Percentiles rank a stretch among this genome's conserved stretches.
Evolutionary conservation across 2,888 invertebrate genomes (phyloP).

Genomic region (Peribatodes rhomboidaria): DNA sequence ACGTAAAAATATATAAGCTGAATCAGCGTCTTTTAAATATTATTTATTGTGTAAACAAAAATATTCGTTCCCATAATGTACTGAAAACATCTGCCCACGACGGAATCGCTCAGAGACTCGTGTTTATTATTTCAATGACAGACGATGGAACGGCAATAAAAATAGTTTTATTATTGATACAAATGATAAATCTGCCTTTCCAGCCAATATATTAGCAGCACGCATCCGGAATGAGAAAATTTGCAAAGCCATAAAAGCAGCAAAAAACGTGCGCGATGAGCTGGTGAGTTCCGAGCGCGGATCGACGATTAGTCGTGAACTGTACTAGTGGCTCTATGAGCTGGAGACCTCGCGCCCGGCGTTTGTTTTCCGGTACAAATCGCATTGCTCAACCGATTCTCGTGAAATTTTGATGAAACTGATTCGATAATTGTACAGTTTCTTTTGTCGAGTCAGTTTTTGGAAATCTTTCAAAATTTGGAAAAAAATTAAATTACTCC

Average conservation of each 20-base stretch:
- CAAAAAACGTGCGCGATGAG: slow-evolving; percentile 18
- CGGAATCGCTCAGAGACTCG: slow-evolving; percentile 45
- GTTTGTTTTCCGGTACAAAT: too few species aligned
- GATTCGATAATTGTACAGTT: too few species aligned
- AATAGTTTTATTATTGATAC: slow-evolving; percentile 61
- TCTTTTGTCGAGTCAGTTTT: too few species aligned
- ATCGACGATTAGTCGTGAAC: slow-evolving; percentile 18
- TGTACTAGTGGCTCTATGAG: too few species aligned
- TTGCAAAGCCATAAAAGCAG: slow-evolving; percentile 42
- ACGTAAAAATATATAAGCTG: slow-evolving; percentile 51
- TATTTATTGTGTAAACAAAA: slow-evolving; percentile 63
- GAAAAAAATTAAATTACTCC: too few species aligned
- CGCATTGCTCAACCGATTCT: too few species aligned
- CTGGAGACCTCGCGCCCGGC: too few species aligned
- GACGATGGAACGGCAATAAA: slow-evolving; percentile 54
- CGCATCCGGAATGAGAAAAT: slow-evolving; percentile 56
- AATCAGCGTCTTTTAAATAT: slow-evolving; percentile 60
- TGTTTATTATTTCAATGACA: slow-evolving; percentile 64
- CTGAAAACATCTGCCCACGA: slow-evolving; percentile 45
- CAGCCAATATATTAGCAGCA: slow-evolving; percentile 54
- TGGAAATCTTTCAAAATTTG: too few species aligned
- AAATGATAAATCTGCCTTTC: slow-evolving; percentile 65
- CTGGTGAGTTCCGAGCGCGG: slow-evolving; percentile 14
- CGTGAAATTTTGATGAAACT: too few species aligned
- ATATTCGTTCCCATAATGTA: slow-evolving; percentile 40